Evolutionary conservation across 1,140 invertebrate species (phyloP), one percentile per base, ranked within the genome.

Genomic region (Manduca sexta): DNA sequence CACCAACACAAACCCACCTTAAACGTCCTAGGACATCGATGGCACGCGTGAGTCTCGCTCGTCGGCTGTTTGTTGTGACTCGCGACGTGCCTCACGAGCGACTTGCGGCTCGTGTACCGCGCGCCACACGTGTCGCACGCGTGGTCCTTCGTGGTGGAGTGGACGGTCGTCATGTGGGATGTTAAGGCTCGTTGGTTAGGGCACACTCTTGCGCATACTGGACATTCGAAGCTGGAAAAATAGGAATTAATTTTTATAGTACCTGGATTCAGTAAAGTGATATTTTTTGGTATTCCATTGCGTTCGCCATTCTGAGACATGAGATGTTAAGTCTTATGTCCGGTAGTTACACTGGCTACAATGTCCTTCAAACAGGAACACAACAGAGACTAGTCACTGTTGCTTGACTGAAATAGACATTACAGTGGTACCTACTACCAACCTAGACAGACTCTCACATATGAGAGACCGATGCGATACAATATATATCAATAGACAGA

Each of bases 211-310:
- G 48, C 34, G 47, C 73, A 74, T 13, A 75, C 49, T 1, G 60
- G 59, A 12, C 76, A 80, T 26, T 74, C 67, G 30, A 61, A 64
- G 7, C 76, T 80, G 64, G 1, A 52, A 53, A 18, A 1, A 33
- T 16, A 33, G 4, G 21, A 3, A 7, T 21, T 3, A 21, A 21
- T 21, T n/a, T n/a, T n/a, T n/a, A n/a, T n/a, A n/a, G n/a, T n/a
- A n/a, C n/a, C n/a, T n/a, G n/a, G n/a, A n/a, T n/a, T n/a, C n/a
- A n/a, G n/a, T n/a, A n/a, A n/a, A n/a, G n/a, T n/a, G n/a, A n/a
- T n/a, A n/a, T n/a, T n/a, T n/a, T n/a, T n/a, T n/a, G n/a, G n/a
- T n/a, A n/a, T n/a, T n/a, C n/a, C n/a, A n/a, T n/a, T n/a, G n/a
- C n/a, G n/a, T n/a, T n/a, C n/a, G n/a, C n/a, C n/a, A n/a, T n/a